Conservation (phyloP, 1,140 invertebrate genomes). For the Chironomus tepperi region DNA sequence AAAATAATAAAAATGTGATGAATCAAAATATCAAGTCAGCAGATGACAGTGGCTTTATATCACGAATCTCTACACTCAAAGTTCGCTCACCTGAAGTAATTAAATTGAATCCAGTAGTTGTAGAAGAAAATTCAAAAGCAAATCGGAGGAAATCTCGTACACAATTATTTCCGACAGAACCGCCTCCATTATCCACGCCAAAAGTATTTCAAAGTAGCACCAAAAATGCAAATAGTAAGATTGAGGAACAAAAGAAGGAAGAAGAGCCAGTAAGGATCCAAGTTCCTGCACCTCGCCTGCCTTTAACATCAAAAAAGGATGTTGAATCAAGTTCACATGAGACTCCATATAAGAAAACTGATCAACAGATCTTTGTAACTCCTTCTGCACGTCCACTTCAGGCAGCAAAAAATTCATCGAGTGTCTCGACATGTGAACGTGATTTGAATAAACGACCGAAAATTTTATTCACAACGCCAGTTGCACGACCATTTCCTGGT, state of each 20-base stretch:
- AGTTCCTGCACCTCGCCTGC: background rate
- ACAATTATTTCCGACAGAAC: background rate
- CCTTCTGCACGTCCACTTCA: background rate
- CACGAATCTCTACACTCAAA: background rate
- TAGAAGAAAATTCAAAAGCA: background rate
- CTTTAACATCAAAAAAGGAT: background rate
- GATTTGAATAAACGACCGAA: background rate
- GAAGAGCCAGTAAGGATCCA: background rate
- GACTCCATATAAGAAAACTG: background rate
- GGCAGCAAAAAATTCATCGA: background rate
- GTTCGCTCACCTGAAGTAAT: background rate
- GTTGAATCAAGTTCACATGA: background rate
- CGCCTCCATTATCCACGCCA: no score
- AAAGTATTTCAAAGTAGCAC: no score
- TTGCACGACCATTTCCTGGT: background rate
- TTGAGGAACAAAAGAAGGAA: background rate
- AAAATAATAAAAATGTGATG: constrained; percentile 31
- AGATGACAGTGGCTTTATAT: background rate
- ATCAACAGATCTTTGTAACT: background rate
- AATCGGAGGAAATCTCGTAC: background rate
- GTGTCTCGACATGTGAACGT: background rate
- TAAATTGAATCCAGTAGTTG: background rate
- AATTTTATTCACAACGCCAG: constrained; percentile 1
- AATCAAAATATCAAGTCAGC: background rate
- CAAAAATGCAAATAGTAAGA: background rate